phyloP scores from a whole-genome alignment of 2,888 invertebrate species.

The Bugula neritina region DNA sequence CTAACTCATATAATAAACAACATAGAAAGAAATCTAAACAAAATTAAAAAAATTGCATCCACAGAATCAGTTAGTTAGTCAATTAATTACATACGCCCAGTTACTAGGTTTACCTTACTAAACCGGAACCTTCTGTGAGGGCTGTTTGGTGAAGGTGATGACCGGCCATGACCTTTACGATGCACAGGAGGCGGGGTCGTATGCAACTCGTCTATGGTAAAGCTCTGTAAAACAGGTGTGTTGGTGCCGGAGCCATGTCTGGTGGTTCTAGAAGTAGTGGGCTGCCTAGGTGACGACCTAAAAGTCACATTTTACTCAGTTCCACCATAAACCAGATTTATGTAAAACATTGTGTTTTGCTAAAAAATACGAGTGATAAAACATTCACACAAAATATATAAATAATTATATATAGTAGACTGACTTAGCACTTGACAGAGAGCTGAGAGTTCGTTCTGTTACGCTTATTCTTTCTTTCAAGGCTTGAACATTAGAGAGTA shows the following conservation, averaged over 20 bases:
- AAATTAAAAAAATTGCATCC: too few species aligned
- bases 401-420: too few species aligned
- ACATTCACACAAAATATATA: too few species aligned
- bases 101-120: not conserved
- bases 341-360: too few species aligned
- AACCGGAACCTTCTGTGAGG: not conserved
- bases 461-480: slow-evolving; percentile 13
- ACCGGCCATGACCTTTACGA: not conserved
- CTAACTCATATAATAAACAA: not conserved
- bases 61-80: not conserved
- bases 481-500: not conserved
- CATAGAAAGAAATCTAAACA: not conserved
- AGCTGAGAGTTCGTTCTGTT: slow-evolving; percentile 20
- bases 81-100: not conserved
- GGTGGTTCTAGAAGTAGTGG: not conserved
- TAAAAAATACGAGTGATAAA: too few species aligned
- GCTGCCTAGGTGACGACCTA: not conserved
- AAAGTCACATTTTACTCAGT: too few species aligned
- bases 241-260: not conserved
- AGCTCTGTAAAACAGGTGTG: not conserved
- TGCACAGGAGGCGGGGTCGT: not conserved
- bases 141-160: not conserved
- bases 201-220: not conserved
- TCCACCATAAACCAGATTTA: too few species aligned
- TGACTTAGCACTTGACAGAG: slow-evolving; percentile 1